Conservation (phyloP, 2,888 invertebrate genomes). For the Ectobius pallidus region DNA sequence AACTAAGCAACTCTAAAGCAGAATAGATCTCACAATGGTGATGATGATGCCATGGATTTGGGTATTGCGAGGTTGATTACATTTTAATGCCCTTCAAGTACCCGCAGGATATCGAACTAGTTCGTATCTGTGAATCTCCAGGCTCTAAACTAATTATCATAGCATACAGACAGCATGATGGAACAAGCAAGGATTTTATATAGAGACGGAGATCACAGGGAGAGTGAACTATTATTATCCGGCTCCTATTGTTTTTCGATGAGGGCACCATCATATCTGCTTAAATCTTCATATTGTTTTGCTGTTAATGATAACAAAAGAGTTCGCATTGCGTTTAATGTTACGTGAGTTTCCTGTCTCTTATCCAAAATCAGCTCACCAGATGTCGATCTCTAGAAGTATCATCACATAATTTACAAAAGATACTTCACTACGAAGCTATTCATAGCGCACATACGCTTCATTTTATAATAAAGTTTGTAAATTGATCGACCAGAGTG, state of each 20-base stretch:
- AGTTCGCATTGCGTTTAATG: no score
- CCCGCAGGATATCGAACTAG: background rate
- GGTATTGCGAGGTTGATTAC: background rate
- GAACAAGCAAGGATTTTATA: background rate
- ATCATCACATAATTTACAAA: no score
- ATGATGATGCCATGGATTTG: no score
- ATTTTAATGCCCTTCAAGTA: background rate
- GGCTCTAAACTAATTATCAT: background rate
- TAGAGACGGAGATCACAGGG: background rate
- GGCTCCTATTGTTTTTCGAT: background rate
- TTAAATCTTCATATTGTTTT: background rate
- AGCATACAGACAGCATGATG: background rate
- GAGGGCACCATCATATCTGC: conserved; percentile 16
- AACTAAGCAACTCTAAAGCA: no score
- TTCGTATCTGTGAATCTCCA: background rate
- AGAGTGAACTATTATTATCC: conserved; percentile 1
- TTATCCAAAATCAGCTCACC: background rate
- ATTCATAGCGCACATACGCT: no score
- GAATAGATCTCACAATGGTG: no score
- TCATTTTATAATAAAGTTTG: no score
- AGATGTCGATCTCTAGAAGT: background rate
- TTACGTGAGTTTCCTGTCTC: background rate
- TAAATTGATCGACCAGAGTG: no score
- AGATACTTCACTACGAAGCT: no score
- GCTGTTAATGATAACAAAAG: background rate